phyloP scores from a whole-genome alignment of 2,113 vertebrate genomes.

The Vombatus ursinus region DNA sequence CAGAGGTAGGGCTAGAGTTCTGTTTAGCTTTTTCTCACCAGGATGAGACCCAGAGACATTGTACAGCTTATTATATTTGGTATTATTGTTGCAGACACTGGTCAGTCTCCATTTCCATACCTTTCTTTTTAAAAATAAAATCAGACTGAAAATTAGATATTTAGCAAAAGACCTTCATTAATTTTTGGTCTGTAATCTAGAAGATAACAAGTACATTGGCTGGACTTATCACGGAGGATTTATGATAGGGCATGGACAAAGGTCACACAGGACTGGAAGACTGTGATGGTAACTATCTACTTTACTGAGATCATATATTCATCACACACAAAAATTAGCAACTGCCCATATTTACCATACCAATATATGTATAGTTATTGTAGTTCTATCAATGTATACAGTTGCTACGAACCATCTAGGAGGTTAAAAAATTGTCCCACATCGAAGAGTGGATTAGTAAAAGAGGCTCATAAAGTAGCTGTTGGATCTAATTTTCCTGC shows the following conservation, averaged over 20 bases:
- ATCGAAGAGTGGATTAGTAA: not conserved
- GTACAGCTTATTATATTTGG: too few relatives aligned
- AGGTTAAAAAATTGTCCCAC: not conserved
- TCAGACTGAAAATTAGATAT: not conserved
- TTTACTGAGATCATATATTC: not conserved
- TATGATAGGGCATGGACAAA: not conserved
- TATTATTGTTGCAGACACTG: not conserved
- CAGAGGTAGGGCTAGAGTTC: not conserved
- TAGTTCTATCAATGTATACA: not conserved
- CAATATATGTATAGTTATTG: not conserved
- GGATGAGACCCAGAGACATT: not conserved
- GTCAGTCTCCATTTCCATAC: not conserved
- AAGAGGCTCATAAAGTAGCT: not conserved
- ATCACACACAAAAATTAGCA: not conserved
- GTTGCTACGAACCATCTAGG: not conserved
- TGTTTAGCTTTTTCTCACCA: not conserved
- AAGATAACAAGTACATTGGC: not conserved
- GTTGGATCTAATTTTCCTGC: not conserved
- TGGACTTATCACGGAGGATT: not conserved
- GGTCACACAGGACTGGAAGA: not conserved
- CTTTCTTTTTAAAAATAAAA: not conserved
- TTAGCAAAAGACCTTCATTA: not conserved
- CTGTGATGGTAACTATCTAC: not conserved
- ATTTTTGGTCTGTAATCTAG: not conserved
- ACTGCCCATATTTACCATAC: too few relatives aligned